These are phyloP conservation scores for Spheniscus mendiculus DNA, from an alignment of 2,113 vertebrate species.

Conservation along the genomic window DNA sequence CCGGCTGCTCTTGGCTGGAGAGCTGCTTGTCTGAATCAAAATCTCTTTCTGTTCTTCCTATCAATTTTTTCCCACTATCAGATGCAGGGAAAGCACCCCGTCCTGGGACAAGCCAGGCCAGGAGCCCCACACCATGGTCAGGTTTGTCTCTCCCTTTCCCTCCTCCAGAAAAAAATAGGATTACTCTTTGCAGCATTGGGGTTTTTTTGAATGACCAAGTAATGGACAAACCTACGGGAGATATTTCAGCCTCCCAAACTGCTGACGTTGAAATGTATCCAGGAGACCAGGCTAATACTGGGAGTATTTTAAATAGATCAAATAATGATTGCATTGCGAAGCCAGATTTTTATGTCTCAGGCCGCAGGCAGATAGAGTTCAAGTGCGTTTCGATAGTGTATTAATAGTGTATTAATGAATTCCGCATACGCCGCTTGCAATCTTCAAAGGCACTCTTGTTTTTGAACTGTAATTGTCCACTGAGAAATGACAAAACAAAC, in stretches of 20 bases:
- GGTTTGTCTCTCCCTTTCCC: not conserved
- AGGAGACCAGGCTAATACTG: not conserved
- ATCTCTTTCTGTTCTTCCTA: not conserved
- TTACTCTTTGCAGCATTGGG: not conserved
- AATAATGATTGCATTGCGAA: conserved; percentile 15
- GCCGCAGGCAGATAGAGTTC: conserved; percentile 27
- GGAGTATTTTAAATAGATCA: conserved; percentile 43
- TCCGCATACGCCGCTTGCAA: not conserved
- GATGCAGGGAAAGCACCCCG: not conserved
- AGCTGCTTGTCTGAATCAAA: not conserved
- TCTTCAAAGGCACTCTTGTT: conserved; percentile 39
- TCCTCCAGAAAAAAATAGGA: not conserved
- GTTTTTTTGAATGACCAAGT: not conserved
- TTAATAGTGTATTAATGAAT: conserved; percentile 27
- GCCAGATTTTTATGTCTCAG: not conserved
- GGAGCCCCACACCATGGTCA: not conserved
- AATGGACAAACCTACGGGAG: not conserved
- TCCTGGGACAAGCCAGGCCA: not conserved
- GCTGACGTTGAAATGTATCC: conserved; percentile 34
- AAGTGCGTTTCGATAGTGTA: not conserved
- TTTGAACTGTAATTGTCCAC: conserved; percentile 60
- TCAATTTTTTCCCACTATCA: not conserved
- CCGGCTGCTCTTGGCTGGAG: not conserved
- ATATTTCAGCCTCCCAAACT: conserved; percentile 14
- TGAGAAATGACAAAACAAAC: conserved; percentile 69